Base-by-base conservation (phyloP, 2,888 invertebrate genomes). In the Chaetoderma sp. region DNA sequence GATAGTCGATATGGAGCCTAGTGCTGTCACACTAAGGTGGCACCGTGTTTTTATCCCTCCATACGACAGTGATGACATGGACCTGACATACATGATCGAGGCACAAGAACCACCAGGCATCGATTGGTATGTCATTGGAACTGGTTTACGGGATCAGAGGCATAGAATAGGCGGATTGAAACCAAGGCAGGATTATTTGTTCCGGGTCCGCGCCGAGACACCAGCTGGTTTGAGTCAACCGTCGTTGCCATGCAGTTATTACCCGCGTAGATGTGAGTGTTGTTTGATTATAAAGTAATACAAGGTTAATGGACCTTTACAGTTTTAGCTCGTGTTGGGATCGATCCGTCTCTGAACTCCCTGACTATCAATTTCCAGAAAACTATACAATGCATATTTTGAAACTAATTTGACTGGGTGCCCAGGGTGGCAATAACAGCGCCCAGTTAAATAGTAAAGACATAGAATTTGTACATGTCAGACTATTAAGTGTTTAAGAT, bases 221-320 rank as follows among this genome's bases (percentile, higher is more conserved):
- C 94, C 95, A 86, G 95, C 93, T 86, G 98, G 98, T 50, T 92
- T 96, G 71, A 96, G 96, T 87, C 98, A 98, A 83, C 97, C 98
- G 0, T 96, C 96, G 61, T 95, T 98, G 1, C 94, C 92, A 83
- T 94, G 94, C 1, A 75, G 76, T 1, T 70, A 83, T n/a, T 82
- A 75, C 52, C 76, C 80, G 16, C 52, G 52, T n/a, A n/a, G n/a
- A n/a, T n/a, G n/a, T n/a, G n/a, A n/a, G n/a, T n/a, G n/a, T n/a
- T n/a, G n/a, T n/a, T n/a, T n/a, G n/a, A n/a, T n/a, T n/a, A n/a
- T n/a, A n/a, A n/a, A n/a, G n/a, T n/a, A n/a, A n/a, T n/a, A n/a
- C n/a, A n/a, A n/a, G n/a, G n/a, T n/a, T n/a, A n/a, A n/a, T n/a
- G n/a, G n/a, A n/a, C n/a, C n/a, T n/a, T n/a, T n/a, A n/a, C n/a